Evolutionary conservation across 2,113 vertebrate genomes (phyloP).

Genomic region (Caranx melampygus): DNA sequence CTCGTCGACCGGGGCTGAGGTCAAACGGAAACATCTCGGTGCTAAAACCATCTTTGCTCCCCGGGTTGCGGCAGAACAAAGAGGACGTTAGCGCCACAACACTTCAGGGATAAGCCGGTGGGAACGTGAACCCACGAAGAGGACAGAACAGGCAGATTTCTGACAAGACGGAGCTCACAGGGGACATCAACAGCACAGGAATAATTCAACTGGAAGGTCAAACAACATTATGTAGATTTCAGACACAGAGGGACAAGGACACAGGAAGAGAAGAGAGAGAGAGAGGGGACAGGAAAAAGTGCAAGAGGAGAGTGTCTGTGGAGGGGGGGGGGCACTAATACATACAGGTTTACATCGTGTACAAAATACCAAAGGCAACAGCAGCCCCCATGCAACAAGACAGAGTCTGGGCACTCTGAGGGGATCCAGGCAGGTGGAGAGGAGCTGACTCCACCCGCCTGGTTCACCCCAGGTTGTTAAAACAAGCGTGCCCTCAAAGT

Average conservation of each 20-base stretch:
- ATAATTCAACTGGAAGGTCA: slow-evolving; percentile 54
- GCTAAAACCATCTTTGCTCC: slow-evolving; percentile 39
- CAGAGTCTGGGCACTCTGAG: slow-evolving; percentile 50
- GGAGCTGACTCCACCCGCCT: slow-evolving; percentile 29
- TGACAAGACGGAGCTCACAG: slow-evolving; percentile 47
- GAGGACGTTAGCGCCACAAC: slow-evolving; percentile 20
- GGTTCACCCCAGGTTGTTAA: slow-evolving; percentile 34
- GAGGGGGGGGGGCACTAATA: slow-evolving; percentile 43
- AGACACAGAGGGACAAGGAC: slow-evolving; percentile 60
- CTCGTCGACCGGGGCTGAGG: neutral
- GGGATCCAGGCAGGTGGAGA: slow-evolving; percentile 27
- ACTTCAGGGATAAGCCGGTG: neutral
- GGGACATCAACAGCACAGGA: slow-evolving; percentile 44
- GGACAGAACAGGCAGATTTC: slow-evolving; percentile 47
- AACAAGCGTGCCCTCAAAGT: slow-evolving; percentile 50
- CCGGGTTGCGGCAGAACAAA: slow-evolving; percentile 7
- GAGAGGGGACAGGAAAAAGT: slow-evolving; percentile 2
- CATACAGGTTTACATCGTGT: slow-evolving; percentile 57
- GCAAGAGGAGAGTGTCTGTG: slow-evolving; percentile 16
- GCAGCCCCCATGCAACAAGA: slow-evolving; percentile 78
- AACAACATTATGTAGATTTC: slow-evolving; percentile 66
- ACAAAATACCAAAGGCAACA: slow-evolving; percentile 75
- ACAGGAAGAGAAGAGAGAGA: slow-evolving; percentile 24
- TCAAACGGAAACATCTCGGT: slow-evolving; percentile 24
- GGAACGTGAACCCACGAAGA: slow-evolving; percentile 28